Evolutionary conservation across 2,888 invertebrate genomes (phyloP).

Genomic region (Lissonota sp.): DNA sequence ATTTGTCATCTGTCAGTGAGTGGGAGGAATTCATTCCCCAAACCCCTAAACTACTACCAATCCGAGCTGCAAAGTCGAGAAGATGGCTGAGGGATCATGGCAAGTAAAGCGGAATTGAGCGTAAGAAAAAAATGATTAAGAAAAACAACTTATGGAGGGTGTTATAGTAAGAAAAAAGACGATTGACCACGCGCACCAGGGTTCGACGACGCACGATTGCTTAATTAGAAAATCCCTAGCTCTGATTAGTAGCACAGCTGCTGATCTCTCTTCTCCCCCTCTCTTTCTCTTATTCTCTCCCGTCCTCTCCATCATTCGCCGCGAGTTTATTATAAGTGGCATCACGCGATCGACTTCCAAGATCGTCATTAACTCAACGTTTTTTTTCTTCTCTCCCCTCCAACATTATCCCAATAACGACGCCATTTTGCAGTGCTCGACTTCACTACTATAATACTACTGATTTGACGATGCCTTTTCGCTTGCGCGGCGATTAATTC

Average conservation of each 20-base stretch:
- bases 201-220: conserved; percentile 55
- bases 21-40: conserved; percentile 39
- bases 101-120: conserved; percentile 33
- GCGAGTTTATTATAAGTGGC: neutral
- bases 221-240: conserved; percentile 64
- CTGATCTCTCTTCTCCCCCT: conserved; percentile 5
- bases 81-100: conserved; percentile 17
- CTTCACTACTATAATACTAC: too few species aligned
- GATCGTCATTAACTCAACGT: neutral
- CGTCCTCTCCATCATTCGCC: too few species aligned
- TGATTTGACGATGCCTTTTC: conserved; percentile 1
- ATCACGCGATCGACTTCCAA: conserved; percentile 57
- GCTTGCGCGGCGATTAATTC: neutral
- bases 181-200: conserved; percentile 3
- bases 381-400: neutral
- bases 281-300: neutral
- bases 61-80: conserved; percentile 29
- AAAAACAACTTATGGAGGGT: neutral
- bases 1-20: conserved; percentile 64
- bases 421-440: neutral
- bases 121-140: conserved; percentile 45
- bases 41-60: conserved; percentile 27
- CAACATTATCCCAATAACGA: neutral
- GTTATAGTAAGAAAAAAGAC: neutral
- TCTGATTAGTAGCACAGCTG: conserved; percentile 60